Base-by-base conservation (phyloP, 2,797 vertebrate species). In the Acanthiza pusilla region DNA sequence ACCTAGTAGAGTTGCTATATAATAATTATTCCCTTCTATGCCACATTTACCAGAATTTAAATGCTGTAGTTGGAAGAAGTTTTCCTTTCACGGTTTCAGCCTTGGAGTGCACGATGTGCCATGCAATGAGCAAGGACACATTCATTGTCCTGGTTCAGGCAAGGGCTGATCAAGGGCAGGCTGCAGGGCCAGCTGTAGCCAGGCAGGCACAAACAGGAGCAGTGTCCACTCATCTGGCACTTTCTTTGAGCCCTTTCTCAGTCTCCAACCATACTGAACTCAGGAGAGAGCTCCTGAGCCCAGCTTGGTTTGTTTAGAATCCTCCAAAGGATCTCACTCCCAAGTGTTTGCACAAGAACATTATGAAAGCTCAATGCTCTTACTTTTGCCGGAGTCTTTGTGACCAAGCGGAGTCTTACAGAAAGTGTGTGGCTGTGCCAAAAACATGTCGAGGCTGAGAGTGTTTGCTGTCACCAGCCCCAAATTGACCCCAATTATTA, bases 401-500 rank as follows among this genome's bases (percentile, higher is more conserved):
- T 84, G 53, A 48, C 48, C 55, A 53, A 55, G 22, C 18, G 13
- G 57, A 42, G 23, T 36, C 30, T 80, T 20, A 29, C 29, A 71
- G 51, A 36, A 55, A 30, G 17, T 0, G 1, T 13, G 5, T 15
- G 50, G 30, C 77, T 53, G 55, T 27, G 19, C 43, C 60, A 18
- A 55, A 60, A 77, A 9, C 7, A 4, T 4, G 30, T 15, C 57
- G 45, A 47, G 7, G 17, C 4, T 68, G 29, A 2, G 26, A 47
- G 6, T 25, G 36, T 42, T 47, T 78, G 58, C 38, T 53, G 30
- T 30, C 66, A 29, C 11, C 50, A 77, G 26, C 47, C 55, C 48
- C 25, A 26, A 65, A 66, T 4, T 5, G 30, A 22, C 25, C 38
- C 54, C 48, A 27, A 0, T 1, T 48, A 15, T 14, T 29, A 4